Evolutionary conservation across 1,140 invertebrate genomes (phyloP).

Genomic region (Microplitis mediator): DNA sequence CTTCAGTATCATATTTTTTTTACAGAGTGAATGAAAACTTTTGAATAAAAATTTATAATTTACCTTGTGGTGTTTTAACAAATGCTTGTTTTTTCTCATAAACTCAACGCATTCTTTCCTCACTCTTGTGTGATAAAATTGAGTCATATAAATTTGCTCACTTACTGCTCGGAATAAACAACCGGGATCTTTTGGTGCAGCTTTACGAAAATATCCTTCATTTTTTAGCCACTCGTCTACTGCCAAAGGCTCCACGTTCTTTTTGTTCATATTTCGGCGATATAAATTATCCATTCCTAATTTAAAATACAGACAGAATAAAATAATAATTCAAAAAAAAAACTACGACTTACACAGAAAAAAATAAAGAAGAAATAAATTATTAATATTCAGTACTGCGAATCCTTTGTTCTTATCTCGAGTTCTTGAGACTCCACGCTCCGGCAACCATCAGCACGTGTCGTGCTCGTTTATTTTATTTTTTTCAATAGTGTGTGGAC

Average conservation of each 20-base stretch:
- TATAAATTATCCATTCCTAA: constrained; percentile 40
- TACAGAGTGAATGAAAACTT: too few species aligned
- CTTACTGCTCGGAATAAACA: constrained; percentile 84
- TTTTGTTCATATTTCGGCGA: constrained; percentile 46
- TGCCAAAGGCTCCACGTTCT: constrained; percentile 52
- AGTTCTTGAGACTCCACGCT: too few species aligned
- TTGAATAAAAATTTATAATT: constrained; percentile 39
- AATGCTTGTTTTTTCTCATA: constrained; percentile 67
- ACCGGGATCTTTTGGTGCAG: constrained; percentile 80
- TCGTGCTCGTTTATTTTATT: too few species aligned
- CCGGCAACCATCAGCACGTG: too few species aligned
- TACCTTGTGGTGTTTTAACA: constrained; percentile 60
- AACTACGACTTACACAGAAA: neutral
- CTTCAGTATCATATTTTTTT: too few species aligned
- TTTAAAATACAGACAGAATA: neutral
- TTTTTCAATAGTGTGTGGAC: too few species aligned
- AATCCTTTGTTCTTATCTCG: neutral
- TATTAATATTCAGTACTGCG: neutral
- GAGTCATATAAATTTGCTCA: constrained; percentile 83
- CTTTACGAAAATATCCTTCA: constrained; percentile 80
- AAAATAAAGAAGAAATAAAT: neutral
- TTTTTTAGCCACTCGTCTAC: constrained; percentile 79
- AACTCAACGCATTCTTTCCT: constrained; percentile 75
- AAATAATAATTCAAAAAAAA: neutral
- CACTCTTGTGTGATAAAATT: constrained; percentile 75